A percentile compares a stretch with the other conserved stretches of the same genome.
These are phyloP conservation scores for Synanthedon tipuliformis DNA, from an alignment of 2,888 invertebrate species.

Conservation along the genomic window DNA sequence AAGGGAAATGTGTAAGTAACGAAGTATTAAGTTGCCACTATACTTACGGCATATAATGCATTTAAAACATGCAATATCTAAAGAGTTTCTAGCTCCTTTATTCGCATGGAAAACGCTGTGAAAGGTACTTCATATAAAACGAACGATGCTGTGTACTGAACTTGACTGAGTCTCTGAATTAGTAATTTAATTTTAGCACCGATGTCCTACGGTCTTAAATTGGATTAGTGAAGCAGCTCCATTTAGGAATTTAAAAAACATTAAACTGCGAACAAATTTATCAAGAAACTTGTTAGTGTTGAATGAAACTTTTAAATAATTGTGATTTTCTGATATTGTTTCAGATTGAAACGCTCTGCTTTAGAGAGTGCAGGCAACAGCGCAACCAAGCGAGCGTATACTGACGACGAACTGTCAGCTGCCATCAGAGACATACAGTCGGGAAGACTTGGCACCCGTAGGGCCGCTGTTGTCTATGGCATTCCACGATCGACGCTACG, in stretches of 20 bases:
- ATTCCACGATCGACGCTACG: conserved; percentile 96
- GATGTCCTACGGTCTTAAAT: not conserved
- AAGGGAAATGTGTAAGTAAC: too few species aligned
- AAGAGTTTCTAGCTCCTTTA: too few species aligned
- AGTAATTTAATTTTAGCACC: not conserved
- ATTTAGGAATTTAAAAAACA: too few species aligned
- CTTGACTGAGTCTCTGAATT: not conserved
- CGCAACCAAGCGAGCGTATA: conserved; percentile 83
- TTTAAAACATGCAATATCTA: too few species aligned
- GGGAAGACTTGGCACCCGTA: conserved; percentile 90
- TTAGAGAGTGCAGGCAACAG: conserved; percentile 54
- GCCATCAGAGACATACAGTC: conserved; percentile 95
- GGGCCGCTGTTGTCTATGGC: conserved; percentile 95
- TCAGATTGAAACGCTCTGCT: conserved; percentile 51
- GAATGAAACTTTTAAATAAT: too few species aligned
- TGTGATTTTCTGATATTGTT: conserved; percentile 25
- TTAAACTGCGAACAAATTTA: too few species aligned
- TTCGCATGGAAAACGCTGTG: too few species aligned
- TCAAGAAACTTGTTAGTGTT: too few species aligned
- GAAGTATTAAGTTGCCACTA: too few species aligned
- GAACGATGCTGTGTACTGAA: not conserved
- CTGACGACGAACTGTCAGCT: conserved; percentile 93
- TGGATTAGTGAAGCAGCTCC: not conserved
- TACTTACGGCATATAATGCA: too few species aligned
- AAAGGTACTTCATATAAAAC: not conserved